These are phyloP conservation scores for Meandrusa payeni DNA, from an alignment of 2,888 invertebrate species.

Conservation along the genomic window DNA sequence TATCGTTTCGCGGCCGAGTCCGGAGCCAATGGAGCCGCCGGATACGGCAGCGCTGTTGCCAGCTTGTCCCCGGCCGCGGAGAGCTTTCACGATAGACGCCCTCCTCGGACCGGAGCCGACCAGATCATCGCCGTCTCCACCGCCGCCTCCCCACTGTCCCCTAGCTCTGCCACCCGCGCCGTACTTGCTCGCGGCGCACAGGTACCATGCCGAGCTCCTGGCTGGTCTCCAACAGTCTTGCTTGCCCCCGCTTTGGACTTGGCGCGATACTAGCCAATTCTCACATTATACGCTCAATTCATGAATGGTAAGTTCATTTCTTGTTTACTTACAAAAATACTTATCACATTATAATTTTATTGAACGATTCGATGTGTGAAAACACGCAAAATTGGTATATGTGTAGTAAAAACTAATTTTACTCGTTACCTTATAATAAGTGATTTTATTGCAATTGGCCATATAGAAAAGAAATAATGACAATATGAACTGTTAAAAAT, in stretches of 20 bases:
- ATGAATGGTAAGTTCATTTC: constrained; percentile 65
- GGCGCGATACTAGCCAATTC: constrained; percentile 73
- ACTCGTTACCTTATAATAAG: too few species aligned
- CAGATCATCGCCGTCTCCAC: constrained; percentile 70
- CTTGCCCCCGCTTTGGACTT: constrained; percentile 71
- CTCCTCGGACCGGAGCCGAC: constrained; percentile 87
- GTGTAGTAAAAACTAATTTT: too few species aligned
- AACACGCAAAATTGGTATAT: too few species aligned
- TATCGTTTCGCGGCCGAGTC: constrained; percentile 59
- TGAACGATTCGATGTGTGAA: too few species aligned
- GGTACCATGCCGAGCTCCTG: constrained; percentile 73
- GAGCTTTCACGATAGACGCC: constrained; percentile 94
- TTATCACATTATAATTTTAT: too few species aligned
- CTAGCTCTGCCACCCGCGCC: constrained; percentile 62
- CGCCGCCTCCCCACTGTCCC: constrained; percentile 68
- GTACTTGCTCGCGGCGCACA: constrained; percentile 67
- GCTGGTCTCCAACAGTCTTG: constrained; percentile 72
- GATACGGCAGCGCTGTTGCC: constrained; percentile 58
- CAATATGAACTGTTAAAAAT: too few species aligned
- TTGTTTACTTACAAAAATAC: neutral
- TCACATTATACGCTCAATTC: constrained; percentile 78
- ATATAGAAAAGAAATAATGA: too few species aligned
- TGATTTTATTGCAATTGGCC: too few species aligned
- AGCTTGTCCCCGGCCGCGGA: constrained; percentile 63
- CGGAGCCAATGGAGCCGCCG: constrained; percentile 64